Base-by-base conservation (phyloP, 1,140 invertebrate genomes). In the Leguminivora glycinivorella region DNA sequence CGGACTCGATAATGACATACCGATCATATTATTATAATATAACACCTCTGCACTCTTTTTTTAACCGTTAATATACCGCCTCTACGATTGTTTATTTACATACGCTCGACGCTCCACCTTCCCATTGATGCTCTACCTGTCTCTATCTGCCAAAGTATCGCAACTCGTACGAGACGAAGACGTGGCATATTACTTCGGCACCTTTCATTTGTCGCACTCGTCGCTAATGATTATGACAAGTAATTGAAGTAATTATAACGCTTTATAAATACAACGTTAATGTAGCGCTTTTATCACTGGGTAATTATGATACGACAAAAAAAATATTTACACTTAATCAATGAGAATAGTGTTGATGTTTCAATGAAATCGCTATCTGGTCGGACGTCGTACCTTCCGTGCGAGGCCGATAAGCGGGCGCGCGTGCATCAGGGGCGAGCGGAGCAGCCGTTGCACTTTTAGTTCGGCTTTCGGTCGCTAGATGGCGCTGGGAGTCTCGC, bases 401-500 rank as follows among this genome's bases (percentile, higher is more conserved):
- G 56, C 25, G 47, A 52, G 19, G 17, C 10, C 24, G 56, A 60
- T 60, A 60, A 60, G 24, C 25, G 56, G 24, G 6, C 22, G 22
- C 24, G 56, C 56, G 56, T 26, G 58, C 25, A n/a, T n/a, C n/a
- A 63, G 58, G n/a, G n/a, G 26, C 26, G 58, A 31, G 40, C 31
- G 43, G 43, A 38, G 17, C 3, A 29, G 25, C 9, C 9, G 68
- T 69, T 67, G 60, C 69, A 77, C 9, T 71, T 75, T 79, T 83
- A 78, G 78, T 86, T 78, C 68, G 0, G 84, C 88, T 84, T 84
- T 84, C 74, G 76, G 80, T 58, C 83, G 73, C 85, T 79, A 84
- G 88, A 90, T 90, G 86, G 84, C 82, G 84, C 29, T 79, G 80
- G 56, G 19, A 17, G 81, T 83, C 68, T 2, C 58, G 63, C 17